These are phyloP conservation scores for Chalcosyrphus nemorum DNA, from an alignment of 2,888 invertebrate species.

Conservation along the genomic window DNA sequence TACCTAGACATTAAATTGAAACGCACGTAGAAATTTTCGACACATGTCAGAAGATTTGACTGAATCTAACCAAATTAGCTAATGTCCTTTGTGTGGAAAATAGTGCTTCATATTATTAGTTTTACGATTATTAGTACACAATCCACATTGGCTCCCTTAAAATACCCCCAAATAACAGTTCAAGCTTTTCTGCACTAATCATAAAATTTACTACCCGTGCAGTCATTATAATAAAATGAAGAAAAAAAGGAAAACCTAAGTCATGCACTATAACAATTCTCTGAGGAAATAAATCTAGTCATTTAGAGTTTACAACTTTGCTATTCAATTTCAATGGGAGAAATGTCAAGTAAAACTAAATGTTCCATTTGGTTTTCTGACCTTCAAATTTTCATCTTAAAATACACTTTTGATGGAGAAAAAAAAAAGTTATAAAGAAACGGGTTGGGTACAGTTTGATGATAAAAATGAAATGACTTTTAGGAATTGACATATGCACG, in stretches of 20 bases:
- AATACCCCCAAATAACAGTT: not conserved
- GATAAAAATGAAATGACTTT: too few species aligned
- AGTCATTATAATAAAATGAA: not conserved
- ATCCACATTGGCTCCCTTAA: not conserved
- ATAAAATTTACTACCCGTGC: not conserved
- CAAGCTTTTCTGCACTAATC: not conserved
- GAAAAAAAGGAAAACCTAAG: too few species aligned
- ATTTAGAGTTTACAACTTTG: not conserved
- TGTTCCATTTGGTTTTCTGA: not conserved
- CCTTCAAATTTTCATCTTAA: not conserved
- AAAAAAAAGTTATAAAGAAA: not conserved
- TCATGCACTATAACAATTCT: not conserved
- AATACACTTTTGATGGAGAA: not conserved
- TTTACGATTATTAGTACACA: not conserved
- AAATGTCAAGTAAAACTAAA: not conserved
- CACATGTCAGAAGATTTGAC: not conserved
- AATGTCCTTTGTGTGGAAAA: not conserved
- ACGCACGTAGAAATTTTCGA: not conserved
- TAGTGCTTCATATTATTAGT: not conserved
- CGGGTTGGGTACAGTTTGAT: not conserved
- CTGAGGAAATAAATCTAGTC: slow-evolving; percentile 1
- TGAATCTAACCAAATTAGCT: not conserved
- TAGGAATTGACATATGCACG: too few species aligned
- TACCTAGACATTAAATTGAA: not conserved
- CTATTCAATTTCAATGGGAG: not conserved